Percentiles rank a stretch among this genome's conserved stretches.
Conservation (phyloP, 2,113 vertebrate species). For the Toxotes jaculatrix region DNA sequence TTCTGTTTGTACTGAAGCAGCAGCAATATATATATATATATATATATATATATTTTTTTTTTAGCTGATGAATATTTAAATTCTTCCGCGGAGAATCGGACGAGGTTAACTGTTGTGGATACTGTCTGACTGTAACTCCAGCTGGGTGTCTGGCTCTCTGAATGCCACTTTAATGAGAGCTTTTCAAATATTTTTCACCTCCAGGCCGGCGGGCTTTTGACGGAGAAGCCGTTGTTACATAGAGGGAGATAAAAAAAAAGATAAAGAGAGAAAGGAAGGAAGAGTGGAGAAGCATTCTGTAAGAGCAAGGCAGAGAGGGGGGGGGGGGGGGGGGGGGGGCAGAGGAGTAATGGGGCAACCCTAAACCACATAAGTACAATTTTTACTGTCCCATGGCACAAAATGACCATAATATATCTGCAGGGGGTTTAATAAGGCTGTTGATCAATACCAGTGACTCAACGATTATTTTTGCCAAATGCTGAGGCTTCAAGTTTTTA, state of each 20-base stretch:
- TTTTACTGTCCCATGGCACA: slow-evolving; percentile 25
- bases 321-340: background rate
- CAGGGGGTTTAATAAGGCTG: slow-evolving; percentile 39
- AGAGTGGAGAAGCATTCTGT: background rate
- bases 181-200: slow-evolving; percentile 28
- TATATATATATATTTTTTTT: background rate
- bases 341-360: slow-evolving; percentile 1
- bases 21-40: background rate
- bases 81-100: background rate
- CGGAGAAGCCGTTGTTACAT: background rate
- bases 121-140: slow-evolving; percentile 28
- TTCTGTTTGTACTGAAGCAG: slow-evolving; percentile 27
- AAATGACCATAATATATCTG: slow-evolving; percentile 47
- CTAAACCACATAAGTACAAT: slow-evolving; percentile 15
- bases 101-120: slow-evolving; percentile 50
- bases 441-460: slow-evolving; percentile 57
- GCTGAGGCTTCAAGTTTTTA: slow-evolving; percentile 50
- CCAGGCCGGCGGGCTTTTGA: slow-evolving; percentile 24
- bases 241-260: background rate
- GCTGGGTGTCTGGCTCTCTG: slow-evolving; percentile 29
- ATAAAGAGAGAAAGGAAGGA: background rate
- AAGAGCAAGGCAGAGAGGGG: background rate
- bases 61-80: slow-evolving; percentile 39
- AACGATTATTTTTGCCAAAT: slow-evolving; percentile 48
- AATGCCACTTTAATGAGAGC: slow-evolving; percentile 42